These are phyloP conservation scores for Notarius quadriscutis DNA, from an alignment of 2,113 vertebrate genomes.

Conservation along the genomic window DNA sequence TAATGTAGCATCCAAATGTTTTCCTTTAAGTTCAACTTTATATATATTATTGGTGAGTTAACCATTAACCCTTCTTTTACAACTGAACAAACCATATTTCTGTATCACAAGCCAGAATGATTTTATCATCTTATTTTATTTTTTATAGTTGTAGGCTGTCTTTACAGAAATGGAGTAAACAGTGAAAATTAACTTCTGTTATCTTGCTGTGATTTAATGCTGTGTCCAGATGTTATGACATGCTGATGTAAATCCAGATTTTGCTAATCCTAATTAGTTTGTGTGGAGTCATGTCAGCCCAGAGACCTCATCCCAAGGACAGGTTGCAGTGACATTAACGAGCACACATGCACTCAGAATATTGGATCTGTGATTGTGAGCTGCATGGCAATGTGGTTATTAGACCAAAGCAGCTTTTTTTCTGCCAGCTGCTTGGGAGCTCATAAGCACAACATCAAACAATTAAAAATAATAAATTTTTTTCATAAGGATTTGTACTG, in stretches of 20 bases:
- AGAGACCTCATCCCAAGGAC: slow-evolving; percentile 63
- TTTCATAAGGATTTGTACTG: neutral
- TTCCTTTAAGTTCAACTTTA: no score
- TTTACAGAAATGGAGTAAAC: neutral
- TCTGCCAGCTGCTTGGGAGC: slow-evolving; percentile 27
- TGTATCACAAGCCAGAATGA: neutral
- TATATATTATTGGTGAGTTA: neutral
- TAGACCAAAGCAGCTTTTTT: slow-evolving; percentile 59
- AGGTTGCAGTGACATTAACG: slow-evolving; percentile 29
- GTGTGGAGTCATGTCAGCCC: slow-evolving; percentile 63
- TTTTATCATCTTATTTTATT: neutral
- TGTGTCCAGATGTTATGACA: no score
- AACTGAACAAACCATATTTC: neutral
- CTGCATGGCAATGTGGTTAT: slow-evolving; percentile 69
- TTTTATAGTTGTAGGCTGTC: neutral
- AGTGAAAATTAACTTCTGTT: slow-evolving; percentile 37
- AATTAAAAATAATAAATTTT: neutral
- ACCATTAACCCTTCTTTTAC: neutral
- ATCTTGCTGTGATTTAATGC: neutral
- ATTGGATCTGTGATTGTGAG: slow-evolving; percentile 59
- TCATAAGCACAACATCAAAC: neutral
- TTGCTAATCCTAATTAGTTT: slow-evolving; percentile 74
- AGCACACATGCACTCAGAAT: slow-evolving; percentile 35
- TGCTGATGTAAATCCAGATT: slow-evolving; percentile 58
- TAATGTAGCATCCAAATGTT: no score